These are phyloP conservation scores for Hoplostethus atlanticus DNA, from an alignment of 2,797 vertebrate genomes.

Conservation along the genomic window DNA sequence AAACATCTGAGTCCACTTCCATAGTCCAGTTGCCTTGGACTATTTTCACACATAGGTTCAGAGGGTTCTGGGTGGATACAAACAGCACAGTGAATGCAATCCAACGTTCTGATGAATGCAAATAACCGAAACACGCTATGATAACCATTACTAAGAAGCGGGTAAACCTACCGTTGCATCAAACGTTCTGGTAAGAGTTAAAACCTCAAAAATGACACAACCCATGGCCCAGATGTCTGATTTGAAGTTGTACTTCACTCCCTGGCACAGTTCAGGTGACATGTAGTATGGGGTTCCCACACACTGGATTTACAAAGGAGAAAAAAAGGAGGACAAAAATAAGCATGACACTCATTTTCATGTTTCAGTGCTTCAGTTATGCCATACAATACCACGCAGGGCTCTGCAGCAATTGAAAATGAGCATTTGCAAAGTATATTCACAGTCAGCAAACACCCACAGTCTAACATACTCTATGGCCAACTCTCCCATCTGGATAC, in stretches of 20 bases:
- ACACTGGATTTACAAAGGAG: conserved; percentile 83
- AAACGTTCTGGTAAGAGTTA: conserved; percentile 97
- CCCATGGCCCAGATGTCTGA: conserved; percentile 99
- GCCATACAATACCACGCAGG: not conserved
- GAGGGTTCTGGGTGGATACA: conserved; percentile 88
- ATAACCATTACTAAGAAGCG: not conserved
- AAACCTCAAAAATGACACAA: conserved; percentile 95
- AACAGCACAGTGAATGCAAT: conserved; percentile 7
- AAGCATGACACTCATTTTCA: not conserved
- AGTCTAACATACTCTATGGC: not conserved
- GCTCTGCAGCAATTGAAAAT: not conserved
- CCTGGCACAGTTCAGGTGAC: conserved; percentile 98
- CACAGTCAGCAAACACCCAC: not conserved
- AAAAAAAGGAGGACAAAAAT: not conserved
- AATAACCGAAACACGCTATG: not conserved
- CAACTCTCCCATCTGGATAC: not conserved
- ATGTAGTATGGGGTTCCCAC: conserved; percentile 99
- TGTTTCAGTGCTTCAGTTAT: not conserved
- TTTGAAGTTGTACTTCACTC: conserved; percentile 98
- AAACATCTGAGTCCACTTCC: conserved; percentile 92
- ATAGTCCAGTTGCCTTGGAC: conserved; percentile 98
- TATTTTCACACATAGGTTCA: conserved; percentile 99
- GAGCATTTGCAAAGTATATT: conserved; percentile 9
- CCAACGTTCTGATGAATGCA: not conserved
- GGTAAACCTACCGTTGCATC: conserved; percentile 92